Evolutionary conservation across 2,113 vertebrate species (phyloP).

Genomic region (Salvelinus alpinus): DNA sequence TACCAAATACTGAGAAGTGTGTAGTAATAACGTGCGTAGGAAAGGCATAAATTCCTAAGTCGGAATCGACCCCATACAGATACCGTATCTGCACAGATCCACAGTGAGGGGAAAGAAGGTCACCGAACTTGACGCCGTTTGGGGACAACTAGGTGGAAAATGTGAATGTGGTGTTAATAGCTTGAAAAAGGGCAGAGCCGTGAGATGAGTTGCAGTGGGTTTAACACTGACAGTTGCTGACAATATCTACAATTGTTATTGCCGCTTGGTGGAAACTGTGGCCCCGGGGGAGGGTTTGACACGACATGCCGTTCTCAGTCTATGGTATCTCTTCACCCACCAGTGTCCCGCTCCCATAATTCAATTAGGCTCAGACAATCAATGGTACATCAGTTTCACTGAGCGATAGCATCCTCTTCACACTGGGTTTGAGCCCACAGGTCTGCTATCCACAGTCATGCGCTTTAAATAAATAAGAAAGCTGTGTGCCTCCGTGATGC

Average conservation of each 20-base stretch:
- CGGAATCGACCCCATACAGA: too few species aligned
- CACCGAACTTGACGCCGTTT: conserved; percentile 6
- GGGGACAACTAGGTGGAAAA: conserved; percentile 8
- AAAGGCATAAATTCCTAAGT: too few species aligned
- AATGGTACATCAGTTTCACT: background rate
- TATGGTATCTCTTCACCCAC: conserved; percentile 6
- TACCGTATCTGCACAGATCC: too few species aligned
- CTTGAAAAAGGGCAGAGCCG: too few species aligned
- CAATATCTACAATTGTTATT: conserved; percentile 4
- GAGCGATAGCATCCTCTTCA: conserved; percentile 24
- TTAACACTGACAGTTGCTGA: conserved; percentile 1
- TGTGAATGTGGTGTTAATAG: too few species aligned
- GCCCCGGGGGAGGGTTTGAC: conserved; percentile 24
- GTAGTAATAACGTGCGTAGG: too few species aligned
- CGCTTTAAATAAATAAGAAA: background rate
- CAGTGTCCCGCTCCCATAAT: conserved; percentile 31
- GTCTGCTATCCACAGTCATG: background rate
- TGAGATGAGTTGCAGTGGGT: too few species aligned
- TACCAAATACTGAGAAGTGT: too few species aligned
- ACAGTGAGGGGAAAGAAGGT: background rate
- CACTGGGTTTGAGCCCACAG: background rate
- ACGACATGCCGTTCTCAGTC: background rate
- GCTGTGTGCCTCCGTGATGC: background rate
- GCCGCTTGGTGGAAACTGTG: conserved; percentile 3
- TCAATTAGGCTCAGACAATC: conserved; percentile 19